Conservation (phyloP, 2,113 vertebrate genomes). For the Zosterops hypoxanthus region DNA sequence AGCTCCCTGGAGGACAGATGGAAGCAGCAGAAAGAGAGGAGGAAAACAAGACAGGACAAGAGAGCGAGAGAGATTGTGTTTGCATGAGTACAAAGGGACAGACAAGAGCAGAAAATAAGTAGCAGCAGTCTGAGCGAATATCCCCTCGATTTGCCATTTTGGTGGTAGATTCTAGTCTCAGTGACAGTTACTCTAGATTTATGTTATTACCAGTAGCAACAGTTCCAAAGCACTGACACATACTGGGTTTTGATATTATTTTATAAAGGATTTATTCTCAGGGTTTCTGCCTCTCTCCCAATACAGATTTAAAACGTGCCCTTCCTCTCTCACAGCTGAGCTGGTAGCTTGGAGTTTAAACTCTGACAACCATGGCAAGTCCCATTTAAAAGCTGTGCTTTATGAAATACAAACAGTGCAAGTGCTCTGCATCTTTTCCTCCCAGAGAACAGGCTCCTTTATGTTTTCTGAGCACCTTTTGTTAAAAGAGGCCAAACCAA, state of each 20-base stretch:
- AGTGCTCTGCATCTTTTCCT: background rate
- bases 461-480: background rate
- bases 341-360: background rate
- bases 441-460: fast-evolving
- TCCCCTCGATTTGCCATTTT: background rate
- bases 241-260: background rate
- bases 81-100: background rate
- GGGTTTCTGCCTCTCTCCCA: background rate
- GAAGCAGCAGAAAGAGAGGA: background rate
- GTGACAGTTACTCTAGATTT: background rate
- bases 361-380: background rate
- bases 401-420: background rate
- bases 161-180: background rate
- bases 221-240: background rate
- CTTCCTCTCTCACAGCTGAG: background rate
- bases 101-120: background rate
- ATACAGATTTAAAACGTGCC: background rate
- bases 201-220: background rate
- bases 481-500: background rate
- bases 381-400: background rate
- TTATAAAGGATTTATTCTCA: background rate
- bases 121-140: background rate
- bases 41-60: background rate
- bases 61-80: background rate
- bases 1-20: background rate